phyloP scores from a whole-genome alignment of 2,888 invertebrate species.

The Hirtodrosophila cameraria region DNA sequence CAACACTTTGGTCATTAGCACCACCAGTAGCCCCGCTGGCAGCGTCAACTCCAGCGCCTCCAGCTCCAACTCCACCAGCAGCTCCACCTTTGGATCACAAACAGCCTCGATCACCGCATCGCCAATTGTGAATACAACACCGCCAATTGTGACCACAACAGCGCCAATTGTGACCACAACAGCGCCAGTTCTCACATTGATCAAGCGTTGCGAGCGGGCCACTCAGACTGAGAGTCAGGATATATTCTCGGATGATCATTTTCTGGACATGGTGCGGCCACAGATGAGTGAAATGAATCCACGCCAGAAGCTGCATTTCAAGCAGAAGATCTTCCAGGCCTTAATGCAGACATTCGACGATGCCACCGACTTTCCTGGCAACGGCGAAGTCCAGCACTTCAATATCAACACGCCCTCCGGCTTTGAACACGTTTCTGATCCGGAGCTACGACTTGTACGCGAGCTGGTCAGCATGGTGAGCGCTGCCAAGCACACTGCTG shows the following conservation, averaged over 20 bases:
- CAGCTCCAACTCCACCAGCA: neutral
- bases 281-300: slow-evolving; percentile 79
- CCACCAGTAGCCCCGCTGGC: slow-evolving; percentile 8
- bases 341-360: slow-evolving; percentile 80
- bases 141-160: neutral
- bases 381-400: slow-evolving; percentile 53
- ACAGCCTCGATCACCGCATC: slow-evolving; percentile 30
- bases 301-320: slow-evolving; percentile 80
- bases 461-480: slow-evolving; percentile 74
- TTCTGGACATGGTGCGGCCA: slow-evolving; percentile 65
- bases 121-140: slow-evolving; percentile 13
- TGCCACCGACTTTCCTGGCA: slow-evolving; percentile 65
- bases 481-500: slow-evolving; percentile 62
- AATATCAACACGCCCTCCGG: slow-evolving; percentile 64
- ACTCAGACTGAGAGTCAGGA: slow-evolving; percentile 32
- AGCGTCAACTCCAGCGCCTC: neutral
- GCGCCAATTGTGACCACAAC: slow-evolving; percentile 20
- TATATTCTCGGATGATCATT: slow-evolving; percentile 64
- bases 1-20: slow-evolving; percentile 38
- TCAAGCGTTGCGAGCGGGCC: slow-evolving; percentile 39
- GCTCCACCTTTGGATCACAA: neutral
- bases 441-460: slow-evolving; percentile 69
- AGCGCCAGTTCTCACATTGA: neutral
- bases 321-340: slow-evolving; percentile 71
- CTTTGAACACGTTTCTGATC: slow-evolving; percentile 46